Evolutionary conservation across 2,113 vertebrate genomes (phyloP), one percentile per base, ranked within the genome.

Genomic region (Galbula dea): DNA sequence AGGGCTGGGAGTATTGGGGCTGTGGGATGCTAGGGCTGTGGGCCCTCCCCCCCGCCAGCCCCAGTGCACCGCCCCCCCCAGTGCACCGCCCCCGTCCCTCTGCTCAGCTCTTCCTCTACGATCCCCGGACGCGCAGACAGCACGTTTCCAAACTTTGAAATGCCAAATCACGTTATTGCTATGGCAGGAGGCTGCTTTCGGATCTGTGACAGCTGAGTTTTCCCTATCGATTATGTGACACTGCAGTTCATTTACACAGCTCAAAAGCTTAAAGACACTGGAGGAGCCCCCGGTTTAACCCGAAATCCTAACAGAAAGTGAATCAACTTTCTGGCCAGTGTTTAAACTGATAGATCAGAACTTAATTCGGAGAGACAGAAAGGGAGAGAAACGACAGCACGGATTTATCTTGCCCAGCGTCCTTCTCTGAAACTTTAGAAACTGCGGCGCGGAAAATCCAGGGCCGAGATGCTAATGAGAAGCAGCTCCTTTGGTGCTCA

Each of bases 181-280:
- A 85, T 83, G 93, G 96, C 97, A 66, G 95, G 97, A 97, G 97
- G 95, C 96, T 84, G 96, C 97, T 98, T 97, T 93, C 94, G 96
- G 97, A 98, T 98, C 98, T 93, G 96, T 97, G 98, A 98, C 98
- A 98, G 98, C 98, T 98, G 98, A 98, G 95, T 97, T 96, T 96
- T 98, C 97, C 95, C 92, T 97, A 98, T 99, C 96, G 98, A 99
- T 98, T 99, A 98, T 98, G 94, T 98, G 98, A 98, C 98, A 99
- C 67, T 86, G 94, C 68, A 87, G 97, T 97, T 98, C 98, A 98
- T 98, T 98, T 97, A 97, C 73, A 94, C 96, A 81, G 83, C 97
- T 94, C 96, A 91, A 88, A 91, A 90, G 93, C 93, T 93, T 83
- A 87, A 89, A 94, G 89, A 94, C 94, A 94, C 75, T 76, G 96